phyloP scores from a whole-genome alignment of 1,140 invertebrate genomes.

The Hormaphis cornu region DNA sequence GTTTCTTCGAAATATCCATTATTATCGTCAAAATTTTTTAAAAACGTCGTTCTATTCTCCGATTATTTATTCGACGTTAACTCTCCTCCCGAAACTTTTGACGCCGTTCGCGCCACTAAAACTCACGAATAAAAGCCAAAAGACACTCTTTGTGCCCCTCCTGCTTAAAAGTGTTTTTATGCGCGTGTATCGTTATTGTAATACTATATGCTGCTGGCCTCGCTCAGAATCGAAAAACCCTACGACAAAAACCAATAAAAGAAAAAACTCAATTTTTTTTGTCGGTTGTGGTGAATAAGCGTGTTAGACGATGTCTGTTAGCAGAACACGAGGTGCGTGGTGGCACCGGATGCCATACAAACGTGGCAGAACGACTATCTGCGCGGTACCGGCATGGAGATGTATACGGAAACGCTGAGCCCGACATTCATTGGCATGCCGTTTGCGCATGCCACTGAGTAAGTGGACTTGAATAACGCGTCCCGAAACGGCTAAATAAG shows the following conservation, averaged over 20 bases:
- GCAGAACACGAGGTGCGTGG: constrained; percentile 31
- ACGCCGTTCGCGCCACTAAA: no score
- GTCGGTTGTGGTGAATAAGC: constrained; percentile 26
- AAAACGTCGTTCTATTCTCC: no score
- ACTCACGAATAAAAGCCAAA: no score
- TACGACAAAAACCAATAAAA: background rate
- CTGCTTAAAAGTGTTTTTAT: no score
- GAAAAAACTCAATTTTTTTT: background rate
- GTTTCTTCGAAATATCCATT: no score
- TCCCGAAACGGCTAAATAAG: no score
- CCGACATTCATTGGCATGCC: constrained; percentile 99
- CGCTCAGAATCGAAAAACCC: background rate
- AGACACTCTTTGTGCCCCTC: no score
- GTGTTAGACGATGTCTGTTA: constrained; percentile 31
- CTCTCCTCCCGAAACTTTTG: no score
- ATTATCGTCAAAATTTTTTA: no score
- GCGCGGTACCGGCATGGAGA: constrained; percentile 99
- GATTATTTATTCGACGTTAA: no score
- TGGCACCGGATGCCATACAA: constrained; percentile 88
- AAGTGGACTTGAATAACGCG: constrained; percentile 50
- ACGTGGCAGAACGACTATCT: constrained; percentile 99
- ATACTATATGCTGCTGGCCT: no score
- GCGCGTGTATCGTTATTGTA: background rate
- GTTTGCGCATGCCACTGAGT: constrained; percentile 99
- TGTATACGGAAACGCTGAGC: constrained; percentile 99